A percentile compares a stretch with the other conserved stretches of the same genome.
phyloP scores from a whole-genome alignment of 2,888 invertebrate genomes.

The Drosophila birchii region DNA sequence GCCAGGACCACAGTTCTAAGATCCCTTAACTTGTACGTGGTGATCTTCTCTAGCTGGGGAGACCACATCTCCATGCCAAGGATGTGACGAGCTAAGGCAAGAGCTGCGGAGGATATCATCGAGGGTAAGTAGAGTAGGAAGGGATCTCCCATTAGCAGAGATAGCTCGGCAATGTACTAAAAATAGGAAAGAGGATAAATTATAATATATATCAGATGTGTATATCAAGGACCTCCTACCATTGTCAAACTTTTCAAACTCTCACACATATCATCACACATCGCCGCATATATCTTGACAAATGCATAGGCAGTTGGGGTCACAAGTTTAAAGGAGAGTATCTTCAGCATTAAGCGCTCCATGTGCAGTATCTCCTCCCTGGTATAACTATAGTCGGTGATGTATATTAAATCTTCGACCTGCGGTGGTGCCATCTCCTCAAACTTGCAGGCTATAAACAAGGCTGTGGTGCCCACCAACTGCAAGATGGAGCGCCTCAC shows the following conservation, averaged over 20 bases:
- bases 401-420: conserved; percentile 97
- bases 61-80: conserved; percentile 88
- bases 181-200: not conserved
- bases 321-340: conserved; percentile 94
- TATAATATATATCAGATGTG: no score
- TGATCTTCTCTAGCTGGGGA: conserved; percentile 87
- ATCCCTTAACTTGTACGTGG: conserved; percentile 89
- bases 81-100: conserved; percentile 92
- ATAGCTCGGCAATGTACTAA: conserved; percentile 93
- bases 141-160: conserved; percentile 94
- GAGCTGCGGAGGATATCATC: conserved; percentile 91
- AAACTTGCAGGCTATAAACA: conserved; percentile 98
- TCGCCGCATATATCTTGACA: conserved; percentile 90
- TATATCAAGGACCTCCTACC: conserved; percentile 85
- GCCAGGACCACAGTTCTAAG: conserved; percentile 89
- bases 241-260: conserved; percentile 90
- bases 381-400: conserved; percentile 98
- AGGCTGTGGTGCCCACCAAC: conserved; percentile 97
- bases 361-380: conserved; percentile 95
- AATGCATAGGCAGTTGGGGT: conserved; percentile 95
- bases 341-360: conserved; percentile 96
- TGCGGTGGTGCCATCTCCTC: conserved; percentile 99
- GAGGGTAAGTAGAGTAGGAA: conserved; percentile 94
- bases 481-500: conserved; percentile 96
- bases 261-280: conserved; percentile 88